Evolutionary conservation across 53 echinoderm and acorn worm genomes (phyloP), one percentile per base, ranked within the genome.

Genomic region (Mesocentrotus franciscanus): DNA sequence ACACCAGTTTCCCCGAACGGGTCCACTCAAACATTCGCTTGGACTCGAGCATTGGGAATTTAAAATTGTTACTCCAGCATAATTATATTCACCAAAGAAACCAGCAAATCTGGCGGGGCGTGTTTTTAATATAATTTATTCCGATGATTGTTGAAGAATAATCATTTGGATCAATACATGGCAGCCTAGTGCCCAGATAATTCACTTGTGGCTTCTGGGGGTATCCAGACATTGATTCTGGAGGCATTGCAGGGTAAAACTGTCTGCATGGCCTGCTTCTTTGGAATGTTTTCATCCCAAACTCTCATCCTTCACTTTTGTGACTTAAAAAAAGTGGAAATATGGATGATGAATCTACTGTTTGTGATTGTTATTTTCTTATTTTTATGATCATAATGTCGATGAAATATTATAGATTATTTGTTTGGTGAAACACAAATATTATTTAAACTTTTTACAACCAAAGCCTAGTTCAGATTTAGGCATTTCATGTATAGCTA

Each of bases 181-280:
- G 27, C 87, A 87, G 87, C 56, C 87, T 58, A 57, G 87, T 87
- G 87, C 16, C 87, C 1, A 27, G 34, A 87, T 87, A 87, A 87
- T 87, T 58, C 87, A 87, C 87, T 87, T 87, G 87, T 87, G 87
- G 87, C 59, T 87, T 58, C n/a, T 27, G 13, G 87, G 87, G 29
- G 17, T 58, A 87, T 87, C 87, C 87, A 56, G 22, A 58, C n/a
- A 87, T 87, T 59, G 87, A 87, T 87, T 87, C 58, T n/a, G 58
- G 58, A 35, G 56, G 87, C 87, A 59, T n/a, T 20, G 58, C 20
- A n/a, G n/a, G 56, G 87, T 27, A 58, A 24, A 75, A 30, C 1
- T 16, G 18, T 81, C 81, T 81, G 81, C 36, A 81, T 9, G 81
- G 36, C 18, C 17, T 14, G 1, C 42, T 1, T 20, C 22, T 8